These are phyloP conservation scores for Achatina immaculata DNA, from an alignment of 1,140 invertebrate genomes.

Conservation along the genomic window DNA sequence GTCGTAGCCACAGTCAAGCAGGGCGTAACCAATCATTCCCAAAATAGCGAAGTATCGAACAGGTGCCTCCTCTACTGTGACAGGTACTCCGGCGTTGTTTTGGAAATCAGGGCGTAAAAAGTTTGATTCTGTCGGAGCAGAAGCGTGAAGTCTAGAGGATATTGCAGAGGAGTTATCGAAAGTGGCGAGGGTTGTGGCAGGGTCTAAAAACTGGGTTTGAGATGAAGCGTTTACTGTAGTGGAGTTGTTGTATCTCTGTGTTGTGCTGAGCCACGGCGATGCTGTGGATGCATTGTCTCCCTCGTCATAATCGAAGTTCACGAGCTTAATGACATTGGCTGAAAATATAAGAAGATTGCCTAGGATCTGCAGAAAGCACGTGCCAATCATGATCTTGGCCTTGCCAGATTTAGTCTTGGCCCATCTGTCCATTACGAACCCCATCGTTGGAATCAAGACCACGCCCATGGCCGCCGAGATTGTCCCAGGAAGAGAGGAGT, in stretches of 20 bases:
- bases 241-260: too few species aligned
- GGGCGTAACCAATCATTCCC: conserved; percentile 21
- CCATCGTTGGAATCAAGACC: conserved; percentile 31
- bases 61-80: not conserved
- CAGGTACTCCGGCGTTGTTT: too few species aligned
- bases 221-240: too few species aligned
- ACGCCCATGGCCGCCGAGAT: conserved; percentile 31
- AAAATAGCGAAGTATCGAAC: conserved; percentile 1
- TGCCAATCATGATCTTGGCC: conserved; percentile 2
- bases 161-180: too few species aligned
- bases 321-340: not conserved
- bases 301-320: not conserved
- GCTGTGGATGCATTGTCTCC: not conserved
- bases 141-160: too few species aligned
- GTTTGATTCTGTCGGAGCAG: too few species aligned
- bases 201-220: not conserved
- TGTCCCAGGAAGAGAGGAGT: conserved; percentile 34
- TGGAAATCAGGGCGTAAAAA: too few species aligned
- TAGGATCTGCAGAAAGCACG: not conserved
- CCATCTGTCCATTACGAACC: conserved; percentile 38
- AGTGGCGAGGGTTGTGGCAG: not conserved
- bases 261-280: not conserved
- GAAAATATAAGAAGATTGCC: conserved; percentile 6
- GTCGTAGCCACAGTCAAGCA: conserved; percentile 24
- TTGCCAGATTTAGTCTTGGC: conserved; percentile 21